Evolutionary conservation across 2,797 vertebrate genomes (phyloP), one percentile per base, ranked within the genome.

Genomic region (Morelia viridis): DNA sequence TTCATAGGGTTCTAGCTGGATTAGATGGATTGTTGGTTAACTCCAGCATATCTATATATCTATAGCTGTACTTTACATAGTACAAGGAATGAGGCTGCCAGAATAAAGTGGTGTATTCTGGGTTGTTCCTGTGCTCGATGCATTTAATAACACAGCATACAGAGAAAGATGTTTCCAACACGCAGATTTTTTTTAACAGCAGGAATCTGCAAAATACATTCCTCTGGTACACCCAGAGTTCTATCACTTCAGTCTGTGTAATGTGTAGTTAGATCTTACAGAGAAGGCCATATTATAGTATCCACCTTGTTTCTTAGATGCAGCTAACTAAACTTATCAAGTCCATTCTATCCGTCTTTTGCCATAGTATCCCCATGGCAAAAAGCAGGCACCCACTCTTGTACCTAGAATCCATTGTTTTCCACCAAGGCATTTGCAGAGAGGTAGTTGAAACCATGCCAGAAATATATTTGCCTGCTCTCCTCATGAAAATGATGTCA

Each of bases 361-460:
- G 26, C n/a, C 17, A 62, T 53, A 58, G 12, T 50, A 56, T 64
- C 26, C 58, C 17, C 41, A 76, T 53, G 35, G 35, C 9, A 58
- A 89, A 90, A 90, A 46, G 24, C 68, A 92, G 86, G 56, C 50
- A 65, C n/a, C 12, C 22, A 28, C 50, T 88, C 6, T 84, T 61
- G 4, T 92, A 65, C 85, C n/a, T 92, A 86, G 89, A 83, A 46
- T 83, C 68, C 92, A 90, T 92, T 12, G 22, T 28, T 87, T 31
- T 13, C 11, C 68, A 15, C 10, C 6, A 61, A 1, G 11, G 13
- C 9, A 1, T 64, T 84, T 50, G n/a, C 17, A 83, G 13, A 60
- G 7, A 35, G 28, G 28, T 2, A 6, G n/a, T 50, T 65, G 86
- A 46, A 19, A 46, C 3, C 17, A 22, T 3, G 12, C 17, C 26